Percentiles rank a stretch among this genome's conserved stretches.
Evolutionary conservation across 2,888 invertebrate species (phyloP).

Genomic region (Calameuta pallipes): DNA sequence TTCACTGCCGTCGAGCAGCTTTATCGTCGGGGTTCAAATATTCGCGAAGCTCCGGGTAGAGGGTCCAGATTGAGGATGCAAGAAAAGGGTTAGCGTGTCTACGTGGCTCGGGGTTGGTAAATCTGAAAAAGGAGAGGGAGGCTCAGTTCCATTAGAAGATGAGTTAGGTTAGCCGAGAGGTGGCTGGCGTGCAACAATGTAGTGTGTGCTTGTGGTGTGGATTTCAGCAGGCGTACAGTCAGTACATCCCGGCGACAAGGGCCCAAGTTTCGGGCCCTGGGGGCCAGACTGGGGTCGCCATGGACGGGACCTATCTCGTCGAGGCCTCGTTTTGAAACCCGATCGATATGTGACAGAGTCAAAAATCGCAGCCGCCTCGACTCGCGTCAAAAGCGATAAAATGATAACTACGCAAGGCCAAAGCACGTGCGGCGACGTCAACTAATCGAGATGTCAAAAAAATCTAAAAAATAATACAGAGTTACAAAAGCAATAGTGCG

Average conservation of each 20-base stretch:
- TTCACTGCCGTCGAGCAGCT: no score
- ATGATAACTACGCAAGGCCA: slow-evolving; percentile 15
- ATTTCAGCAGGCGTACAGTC: slow-evolving; percentile 84
- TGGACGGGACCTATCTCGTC: slow-evolving; percentile 87
- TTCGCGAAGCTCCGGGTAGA: no score
- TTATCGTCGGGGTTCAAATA: no score
- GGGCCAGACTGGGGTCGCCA: slow-evolving; percentile 83
- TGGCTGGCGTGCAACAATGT: slow-evolving; percentile 63
- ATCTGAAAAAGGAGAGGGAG: no score
- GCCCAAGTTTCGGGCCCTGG: slow-evolving; percentile 74
- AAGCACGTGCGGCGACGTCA: slow-evolving; percentile 29
- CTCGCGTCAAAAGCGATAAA: slow-evolving; percentile 8
- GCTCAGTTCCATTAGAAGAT: not conserved
- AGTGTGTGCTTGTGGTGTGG: slow-evolving; percentile 66
- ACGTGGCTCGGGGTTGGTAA: no score
- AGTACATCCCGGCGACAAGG: slow-evolving; percentile 87
- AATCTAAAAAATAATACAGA: slow-evolving; percentile 12
- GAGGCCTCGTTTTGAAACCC: slow-evolving; percentile 81
- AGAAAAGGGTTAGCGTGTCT: no score
- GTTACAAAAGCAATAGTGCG: not conserved
- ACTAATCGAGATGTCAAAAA: slow-evolving; percentile 29
- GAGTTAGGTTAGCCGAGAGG: slow-evolving; percentile 28
- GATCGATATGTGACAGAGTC: slow-evolving; percentile 5
- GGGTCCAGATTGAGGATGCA: no score
- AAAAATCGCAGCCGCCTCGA: not conserved